These are phyloP conservation scores for Ctenodactylus gundi DNA, from an alignment of 2,113 vertebrate species.

Conservation along the genomic window DNA sequence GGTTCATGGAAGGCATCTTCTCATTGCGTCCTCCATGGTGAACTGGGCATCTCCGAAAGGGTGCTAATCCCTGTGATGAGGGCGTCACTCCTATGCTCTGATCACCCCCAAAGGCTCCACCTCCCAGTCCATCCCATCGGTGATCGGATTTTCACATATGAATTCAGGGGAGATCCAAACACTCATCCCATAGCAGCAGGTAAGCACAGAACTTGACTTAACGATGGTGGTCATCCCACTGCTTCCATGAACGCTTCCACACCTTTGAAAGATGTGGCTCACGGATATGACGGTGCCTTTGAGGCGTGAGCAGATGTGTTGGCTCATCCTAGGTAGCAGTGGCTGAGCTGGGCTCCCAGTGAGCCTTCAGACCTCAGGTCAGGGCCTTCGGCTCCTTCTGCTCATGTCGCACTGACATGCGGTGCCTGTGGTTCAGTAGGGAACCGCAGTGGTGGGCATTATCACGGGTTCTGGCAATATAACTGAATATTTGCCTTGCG, in stretches of 20 bases:
- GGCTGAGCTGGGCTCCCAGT: no score
- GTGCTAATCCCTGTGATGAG: neutral
- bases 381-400: neutral
- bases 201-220: accelerated
- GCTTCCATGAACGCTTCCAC: accelerated
- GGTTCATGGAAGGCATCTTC: neutral
- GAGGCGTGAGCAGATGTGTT: accelerated
- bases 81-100: neutral
- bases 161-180: no score
- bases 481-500: accelerated
- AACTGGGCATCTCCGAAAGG: neutral
- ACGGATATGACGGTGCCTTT: accelerated
- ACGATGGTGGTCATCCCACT: neutral
- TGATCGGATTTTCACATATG: neutral
- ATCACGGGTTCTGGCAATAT: accelerated
- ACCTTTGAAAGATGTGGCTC: accelerated
- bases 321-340: neutral
- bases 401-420: accelerated
- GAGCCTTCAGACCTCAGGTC: neutral
- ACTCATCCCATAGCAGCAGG: no score
- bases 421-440: neutral
- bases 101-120: neutral
- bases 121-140: neutral
- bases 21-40: neutral
- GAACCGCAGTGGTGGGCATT: neutral